Conservation (phyloP, 2,113 vertebrate genomes). For the Balaenoptera acutorostrata region DNA sequence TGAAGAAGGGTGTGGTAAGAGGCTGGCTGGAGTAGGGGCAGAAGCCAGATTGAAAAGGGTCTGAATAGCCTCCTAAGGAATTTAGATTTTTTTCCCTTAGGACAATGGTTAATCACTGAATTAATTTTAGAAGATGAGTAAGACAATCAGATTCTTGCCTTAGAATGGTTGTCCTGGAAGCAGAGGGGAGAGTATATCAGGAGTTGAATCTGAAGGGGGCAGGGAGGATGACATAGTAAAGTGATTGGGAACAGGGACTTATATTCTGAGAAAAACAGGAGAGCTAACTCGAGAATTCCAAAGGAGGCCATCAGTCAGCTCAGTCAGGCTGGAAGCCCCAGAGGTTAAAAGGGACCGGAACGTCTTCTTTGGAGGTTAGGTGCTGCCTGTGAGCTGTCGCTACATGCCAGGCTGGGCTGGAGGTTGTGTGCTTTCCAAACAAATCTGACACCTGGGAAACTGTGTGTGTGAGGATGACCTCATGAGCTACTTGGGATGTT, state of each 20-base stretch:
- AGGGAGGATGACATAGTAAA: not conserved
- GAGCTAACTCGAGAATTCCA: not conserved
- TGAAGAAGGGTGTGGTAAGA: not conserved
- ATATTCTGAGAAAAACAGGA: not conserved
- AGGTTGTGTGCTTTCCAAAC: not conserved
- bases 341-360: not conserved
- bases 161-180: not conserved
- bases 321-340: not conserved
- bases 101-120: not conserved
- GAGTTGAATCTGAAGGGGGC: not conserved
- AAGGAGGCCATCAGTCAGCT: not conserved
- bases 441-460: not conserved
- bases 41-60: not conserved
- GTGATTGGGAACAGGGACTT: not conserved
- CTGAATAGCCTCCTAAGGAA: not conserved
- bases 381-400: not conserved
- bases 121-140: slow-evolving; percentile 19
- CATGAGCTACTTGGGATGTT: not conserved
- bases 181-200: not conserved
- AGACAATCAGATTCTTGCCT: not conserved
- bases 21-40: not conserved
- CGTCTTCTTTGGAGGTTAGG: not conserved
- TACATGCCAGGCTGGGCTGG: not conserved
- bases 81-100: not conserved
- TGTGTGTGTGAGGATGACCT: not conserved